These are phyloP conservation scores for Drosophila monieri DNA, from an alignment of 2,888 invertebrate genomes.

Conservation along the genomic window DNA sequence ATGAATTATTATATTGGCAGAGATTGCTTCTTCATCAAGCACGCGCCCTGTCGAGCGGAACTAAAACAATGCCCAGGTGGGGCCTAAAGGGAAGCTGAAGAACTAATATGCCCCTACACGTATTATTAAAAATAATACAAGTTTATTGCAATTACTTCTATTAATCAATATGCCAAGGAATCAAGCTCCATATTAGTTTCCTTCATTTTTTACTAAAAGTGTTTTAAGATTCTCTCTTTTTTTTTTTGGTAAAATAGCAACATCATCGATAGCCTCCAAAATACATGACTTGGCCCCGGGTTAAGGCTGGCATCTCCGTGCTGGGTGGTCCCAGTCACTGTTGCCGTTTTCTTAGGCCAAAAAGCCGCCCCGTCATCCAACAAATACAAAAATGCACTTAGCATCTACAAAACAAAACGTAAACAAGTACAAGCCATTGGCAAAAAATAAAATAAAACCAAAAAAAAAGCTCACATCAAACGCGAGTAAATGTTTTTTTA, in stretches of 20 bases:
- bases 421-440: slow-evolving; percentile 27
- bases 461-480: slow-evolving; percentile 62
- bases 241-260: neutral
- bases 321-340: slow-evolving; percentile 30
- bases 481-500: slow-evolving; percentile 83
- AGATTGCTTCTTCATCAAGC: slow-evolving; percentile 32
- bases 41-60: slow-evolving; percentile 28
- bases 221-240: neutral
- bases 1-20: slow-evolving; percentile 42
- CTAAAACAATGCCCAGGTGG: slow-evolving; percentile 29
- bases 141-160: neutral
- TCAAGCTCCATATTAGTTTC: neutral
- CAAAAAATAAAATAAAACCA: slow-evolving; percentile 21
- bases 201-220: neutral
- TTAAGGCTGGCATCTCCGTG: slow-evolving; percentile 15
- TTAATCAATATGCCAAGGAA: no score
- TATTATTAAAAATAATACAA: neutral
- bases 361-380: slow-evolving; percentile 71
- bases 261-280: slow-evolving; percentile 26
- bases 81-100: neutral
- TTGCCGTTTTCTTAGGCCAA: slow-evolving; percentile 29
- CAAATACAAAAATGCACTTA: slow-evolving; percentile 47
- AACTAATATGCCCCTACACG: neutral
- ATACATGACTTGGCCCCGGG: slow-evolving; percentile 29
- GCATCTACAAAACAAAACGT: slow-evolving; percentile 43